phyloP scores from a whole-genome alignment of 1,140 invertebrate genomes.

The Pseudomyrmex flavicornis region DNA sequence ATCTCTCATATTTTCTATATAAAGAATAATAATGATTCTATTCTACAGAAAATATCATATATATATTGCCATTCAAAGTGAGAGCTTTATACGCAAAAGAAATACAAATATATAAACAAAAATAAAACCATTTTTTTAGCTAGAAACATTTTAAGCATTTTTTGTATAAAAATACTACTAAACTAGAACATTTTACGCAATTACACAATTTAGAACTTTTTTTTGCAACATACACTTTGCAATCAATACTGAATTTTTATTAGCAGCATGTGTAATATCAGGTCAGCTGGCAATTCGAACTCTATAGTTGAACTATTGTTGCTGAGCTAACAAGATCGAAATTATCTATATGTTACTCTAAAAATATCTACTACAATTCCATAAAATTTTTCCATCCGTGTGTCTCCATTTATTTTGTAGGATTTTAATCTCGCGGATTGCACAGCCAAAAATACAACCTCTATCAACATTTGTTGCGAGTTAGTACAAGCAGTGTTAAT shows the following conservation, averaged over 20 bases:
- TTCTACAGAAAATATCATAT: too few species aligned
- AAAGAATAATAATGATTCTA: too few species aligned
- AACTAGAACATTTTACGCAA: too few species aligned
- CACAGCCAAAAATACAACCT: background rate
- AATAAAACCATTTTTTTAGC: background rate
- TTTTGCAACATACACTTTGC: background rate
- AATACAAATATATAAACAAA: background rate
- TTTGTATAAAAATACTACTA: background rate
- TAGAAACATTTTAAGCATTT: background rate
- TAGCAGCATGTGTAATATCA: slow-evolving; percentile 5
- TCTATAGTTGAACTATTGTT: slow-evolving; percentile 14
- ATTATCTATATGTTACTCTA: slow-evolving; percentile 15
- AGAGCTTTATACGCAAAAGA: too few species aligned
- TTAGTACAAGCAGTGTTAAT: background rate
- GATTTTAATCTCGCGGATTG: slow-evolving; percentile 31
- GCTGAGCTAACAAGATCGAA: slow-evolving; percentile 26
- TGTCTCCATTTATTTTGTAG: background rate
- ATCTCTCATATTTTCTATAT: too few species aligned
- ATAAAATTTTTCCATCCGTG: slow-evolving; percentile 23
- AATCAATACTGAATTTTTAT: slow-evolving; percentile 39
- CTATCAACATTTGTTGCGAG: background rate
- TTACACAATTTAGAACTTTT: too few species aligned
- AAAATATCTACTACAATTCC: slow-evolving; percentile 35
- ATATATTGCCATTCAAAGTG: too few species aligned
- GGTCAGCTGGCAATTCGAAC: slow-evolving; percentile 28